Base-by-base conservation (phyloP, 2,888 invertebrate genomes). In the Charanyca ferruginea region DNA sequence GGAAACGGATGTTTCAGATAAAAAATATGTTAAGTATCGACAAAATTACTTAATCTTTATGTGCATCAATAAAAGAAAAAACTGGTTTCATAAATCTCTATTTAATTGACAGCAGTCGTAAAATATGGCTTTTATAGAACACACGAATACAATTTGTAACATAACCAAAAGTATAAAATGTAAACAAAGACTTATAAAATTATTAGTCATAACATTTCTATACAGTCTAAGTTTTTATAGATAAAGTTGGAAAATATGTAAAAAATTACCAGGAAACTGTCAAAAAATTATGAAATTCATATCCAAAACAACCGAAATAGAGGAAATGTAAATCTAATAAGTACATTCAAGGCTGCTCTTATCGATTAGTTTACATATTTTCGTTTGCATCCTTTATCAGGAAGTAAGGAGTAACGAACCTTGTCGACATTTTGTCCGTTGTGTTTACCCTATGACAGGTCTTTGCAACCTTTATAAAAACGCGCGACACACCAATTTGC, bases 371-470 rank as follows among this genome's bases (percentile, higher is more conserved):
- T 86, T 86, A 90, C 87, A 90, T 87, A 86, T 89, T 90, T 90
- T 89, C 85, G 85, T 78, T 79, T 8, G 86, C 82, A 90, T 92
- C 92, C 92, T 91, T 90, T 91, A 91, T 91, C 91, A 92, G 90
- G 91, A 91, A 93, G 88, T 90, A 58, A 84, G 88, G 90, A 88
- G 91, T 90, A 90, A 91, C 85, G 92, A 91, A 91, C 93, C 88
- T 90, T 89, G 92, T 83, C 83, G 83, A 69, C 77, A 76, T 77
- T 66, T 71, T 49, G 60, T 73, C 48, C 63, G 79, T 62, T 67
- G 81, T 90, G 90, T 93, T 92, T 92, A 90, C 90, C 88, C 89
- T 91, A 88, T 89, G 89, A 86, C 89, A 80, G 84, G 83, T 86
- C 85, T 82, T 80, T 80, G 82, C 79, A 79, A 77, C 73, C 85